Base-by-base conservation (phyloP, 2,888 invertebrate species). In the Carcina quercana region DNA sequence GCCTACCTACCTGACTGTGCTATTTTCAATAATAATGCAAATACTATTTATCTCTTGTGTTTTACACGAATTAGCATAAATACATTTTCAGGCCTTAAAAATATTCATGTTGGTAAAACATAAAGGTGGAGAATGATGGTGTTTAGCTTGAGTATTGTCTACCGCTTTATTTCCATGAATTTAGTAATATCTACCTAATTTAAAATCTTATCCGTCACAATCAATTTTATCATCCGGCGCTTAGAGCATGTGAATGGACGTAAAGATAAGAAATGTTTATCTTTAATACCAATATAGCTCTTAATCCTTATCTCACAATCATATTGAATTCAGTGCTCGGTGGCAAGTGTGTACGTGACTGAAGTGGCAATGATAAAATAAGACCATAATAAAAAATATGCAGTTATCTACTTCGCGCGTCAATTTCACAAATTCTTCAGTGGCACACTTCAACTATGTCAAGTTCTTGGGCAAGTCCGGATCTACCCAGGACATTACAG, bases 381-480 rank as follows among this genome's bases (percentile, higher is more conserved):
- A 32, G 42, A 36, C 17, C 25, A 5, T 17, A 27, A n/a, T 27
- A 30, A 34, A 13, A 47, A 55, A 38, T 40, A 82, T 82, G 82
- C 82, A 78, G 42, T 43, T 76, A 40, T 64, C 80, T 30, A 67
- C 67, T 10, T 73, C 50, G 46, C 70, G 82, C 24, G 71, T 82
- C 4, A 72, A 79, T 50, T 80, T 82, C 40, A 72, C 73, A 2
- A 75, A 44, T 38, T 48, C 68, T 1, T 70, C 80, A 3, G 63
- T 76, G 19, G 62, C 76, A 3, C 75, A 82, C 35, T 74, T 71
- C 34, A 83, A 74, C 47, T 82, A 83, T 44, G 68, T 75, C 5
- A 68, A 74, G 37, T 71, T 80, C 36, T 45, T 82, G 17, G 69
- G 70, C 40, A 73, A 73, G 38, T 59, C 64, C 40, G 61, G 70